phyloP scores from a whole-genome alignment of 2,888 invertebrate genomes.

The Alitta virens region DNA sequence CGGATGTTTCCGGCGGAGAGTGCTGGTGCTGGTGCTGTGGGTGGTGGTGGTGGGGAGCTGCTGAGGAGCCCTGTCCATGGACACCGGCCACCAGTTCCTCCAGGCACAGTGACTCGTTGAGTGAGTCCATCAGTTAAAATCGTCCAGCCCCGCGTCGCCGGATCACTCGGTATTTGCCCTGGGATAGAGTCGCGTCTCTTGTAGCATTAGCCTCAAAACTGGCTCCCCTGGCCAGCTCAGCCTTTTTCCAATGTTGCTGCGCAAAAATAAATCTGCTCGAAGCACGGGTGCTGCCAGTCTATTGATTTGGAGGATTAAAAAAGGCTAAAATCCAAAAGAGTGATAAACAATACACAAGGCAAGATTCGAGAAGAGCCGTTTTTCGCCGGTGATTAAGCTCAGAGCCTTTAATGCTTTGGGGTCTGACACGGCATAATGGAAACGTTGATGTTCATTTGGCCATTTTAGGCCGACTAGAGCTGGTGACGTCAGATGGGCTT shows the following conservation, averaged over 20 bases:
- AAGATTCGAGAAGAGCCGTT: background rate
- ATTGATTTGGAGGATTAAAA: background rate
- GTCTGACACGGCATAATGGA: background rate
- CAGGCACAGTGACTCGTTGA: constrained; percentile 11
- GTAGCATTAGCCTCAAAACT: no score
- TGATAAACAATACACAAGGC: no score
- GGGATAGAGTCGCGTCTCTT: no score
- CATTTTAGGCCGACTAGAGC: background rate
- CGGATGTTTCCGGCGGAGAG: no score
- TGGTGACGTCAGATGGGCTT: background rate
- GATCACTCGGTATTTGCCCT: no score
- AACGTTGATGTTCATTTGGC: background rate
- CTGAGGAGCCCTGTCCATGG: no score
- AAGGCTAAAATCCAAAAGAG: no score
- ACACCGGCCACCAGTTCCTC: constrained; percentile 11
- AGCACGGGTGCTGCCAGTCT: background rate
- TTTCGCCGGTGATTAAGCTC: constrained; percentile 1
- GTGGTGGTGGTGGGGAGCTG: no score
- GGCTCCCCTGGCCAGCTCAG: no score
- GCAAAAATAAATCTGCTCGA: background rate
- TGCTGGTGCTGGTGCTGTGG: no score
- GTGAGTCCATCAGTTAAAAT: constrained; percentile 8
- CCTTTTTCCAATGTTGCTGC: background rate
- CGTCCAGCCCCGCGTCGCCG: background rate
- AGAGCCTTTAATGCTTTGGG: background rate